Base-by-base conservation (phyloP, 2,113 vertebrate species). In the Oreochromis niloticus region DNA sequence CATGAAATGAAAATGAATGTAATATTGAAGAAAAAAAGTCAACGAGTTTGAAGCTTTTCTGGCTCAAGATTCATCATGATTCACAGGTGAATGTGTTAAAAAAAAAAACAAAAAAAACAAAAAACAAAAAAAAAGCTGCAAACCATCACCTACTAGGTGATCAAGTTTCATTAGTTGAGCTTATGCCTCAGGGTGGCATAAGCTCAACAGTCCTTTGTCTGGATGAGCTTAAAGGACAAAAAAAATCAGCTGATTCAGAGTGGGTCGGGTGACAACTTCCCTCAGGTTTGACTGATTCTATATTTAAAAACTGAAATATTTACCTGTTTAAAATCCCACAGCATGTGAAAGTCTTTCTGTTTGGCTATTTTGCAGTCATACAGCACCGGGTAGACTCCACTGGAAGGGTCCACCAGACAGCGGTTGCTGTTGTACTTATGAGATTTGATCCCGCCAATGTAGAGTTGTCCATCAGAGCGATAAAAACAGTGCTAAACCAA, bases 241-340 rank as follows among this genome's bases (percentile, higher is more conserved):
- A 68, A 68, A 14, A 6, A 22, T 6, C 36, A 71, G 36, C 39
- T 6, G 22, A 6, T 46, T 46, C 66, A 10, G 13, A 48, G 9
- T 30, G 22, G 71, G 14, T 32, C 1, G 1, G 2, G 71, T 50
- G 3, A 4, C 16, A 78, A 48, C 43, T 48, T 75, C 8, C 43
- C 14, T 75, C 41, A 48, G 8, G 16, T 75, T 75, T 48, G 41
- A 7, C 41, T 19, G 71, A 75, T 27, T 75, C 46, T 32, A 30
- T 19, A 75, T 68, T 81, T 32, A 12, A 57, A 84, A 59, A 27
- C 11, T 32, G 46, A 79, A 52, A 8, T 79, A 36, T 59, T 79
- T 85, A 97, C 96, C 94, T 96, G 96, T 94, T 94, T 94, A 36
- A 97, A 96, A 80, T 96, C 94, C 96, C 96, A 97, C 54, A 93